Evolutionary conservation across 2,113 vertebrate genomes (phyloP), one percentile per base, ranked within the genome.

Genomic region (Hippocampus mohnikei): DNA sequence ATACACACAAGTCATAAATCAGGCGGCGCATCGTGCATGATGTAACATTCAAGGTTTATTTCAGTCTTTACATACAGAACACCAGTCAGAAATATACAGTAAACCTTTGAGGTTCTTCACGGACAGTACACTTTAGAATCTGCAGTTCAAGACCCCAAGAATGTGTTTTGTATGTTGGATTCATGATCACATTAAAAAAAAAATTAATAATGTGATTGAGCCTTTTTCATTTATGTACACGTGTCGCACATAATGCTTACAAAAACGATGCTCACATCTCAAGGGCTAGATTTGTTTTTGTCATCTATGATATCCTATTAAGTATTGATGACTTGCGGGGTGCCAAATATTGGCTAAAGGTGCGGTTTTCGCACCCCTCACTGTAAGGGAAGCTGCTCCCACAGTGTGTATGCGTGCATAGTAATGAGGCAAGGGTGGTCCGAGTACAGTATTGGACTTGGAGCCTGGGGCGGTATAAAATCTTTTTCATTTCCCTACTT

Each of bases 11-110:
- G 73, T 79, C 73, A 86, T 76, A 82, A 87, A 89, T 83, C 66
- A 79, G 41, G 44, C 79, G 53, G 62, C 67, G n/a, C 77, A 71
- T 65, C 79, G 75, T 73, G 83, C 76, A 73, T 81, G 48, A 84
- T 82, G 81, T 85, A 91, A 91, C 91, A 91, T 93, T 93, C 90
- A 92, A 88, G 88, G 88, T 93, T 90, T 92, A 88, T 90, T 92
- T 91, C 88, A 90, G 83, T 88, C 88, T 90, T 92, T 88, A 90
- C 87, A 83, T 91, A 93, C 91, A 92, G 90, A 88, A 89, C 90
- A 92, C 88, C 90, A 92, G 88, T 91, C 87, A 91, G 82, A 90
- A 90, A 89, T 89, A 86, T 85, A 89, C 86, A 91, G 73, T 66
- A 86, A 81, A 88, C 90, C 89, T 91, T 88, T 50, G 85, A 88